A percentile compares a stretch with the other conserved stretches of the same genome.
These are phyloP conservation scores for Crocuta crocuta DNA, from an alignment of 2,113 vertebrate species.

Conservation along the genomic window DNA sequence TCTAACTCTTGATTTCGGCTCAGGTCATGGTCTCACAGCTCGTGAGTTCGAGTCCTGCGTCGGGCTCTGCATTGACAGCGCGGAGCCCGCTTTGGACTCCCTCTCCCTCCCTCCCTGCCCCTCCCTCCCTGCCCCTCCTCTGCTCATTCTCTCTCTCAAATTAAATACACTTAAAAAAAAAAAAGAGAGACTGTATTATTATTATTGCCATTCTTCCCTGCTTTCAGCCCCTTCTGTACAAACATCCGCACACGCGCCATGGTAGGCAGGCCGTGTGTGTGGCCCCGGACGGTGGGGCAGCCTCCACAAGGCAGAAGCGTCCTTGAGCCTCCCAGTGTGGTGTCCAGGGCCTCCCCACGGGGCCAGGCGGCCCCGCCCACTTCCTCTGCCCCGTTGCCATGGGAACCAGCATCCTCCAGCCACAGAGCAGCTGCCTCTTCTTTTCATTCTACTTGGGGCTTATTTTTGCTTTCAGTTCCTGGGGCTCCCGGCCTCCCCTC, in stretches of 20 bases:
- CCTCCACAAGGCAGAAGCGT: neutral
- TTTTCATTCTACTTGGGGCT: neutral
- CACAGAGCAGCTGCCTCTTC: neutral
- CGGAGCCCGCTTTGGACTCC: no score
- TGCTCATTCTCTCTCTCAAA: no score
- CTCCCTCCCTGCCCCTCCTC: no score
- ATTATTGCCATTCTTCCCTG: no score
- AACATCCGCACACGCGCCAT: fast-evolving
- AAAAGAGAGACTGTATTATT: no score
- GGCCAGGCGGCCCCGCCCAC: neutral
- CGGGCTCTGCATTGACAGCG: no score
- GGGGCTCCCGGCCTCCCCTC: neutral
- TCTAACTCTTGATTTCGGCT: no score
- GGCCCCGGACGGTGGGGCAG: neutral
- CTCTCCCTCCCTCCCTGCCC: no score
- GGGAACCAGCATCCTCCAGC: conserved; percentile 30
- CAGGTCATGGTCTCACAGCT: no score
- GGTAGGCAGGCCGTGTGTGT: fast-evolving
- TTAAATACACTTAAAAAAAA: no score
- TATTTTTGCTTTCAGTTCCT: neutral
- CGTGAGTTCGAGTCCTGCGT: no score
- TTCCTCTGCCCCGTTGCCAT: neutral
- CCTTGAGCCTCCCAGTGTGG: fast-evolving
- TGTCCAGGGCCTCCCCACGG: neutral
- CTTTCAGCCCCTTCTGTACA: fast-evolving